Percentiles rank a stretch among this genome's conserved stretches.
Conservation (phyloP, 2,888 invertebrate genomes). For the Coremacera marginata region DNA sequence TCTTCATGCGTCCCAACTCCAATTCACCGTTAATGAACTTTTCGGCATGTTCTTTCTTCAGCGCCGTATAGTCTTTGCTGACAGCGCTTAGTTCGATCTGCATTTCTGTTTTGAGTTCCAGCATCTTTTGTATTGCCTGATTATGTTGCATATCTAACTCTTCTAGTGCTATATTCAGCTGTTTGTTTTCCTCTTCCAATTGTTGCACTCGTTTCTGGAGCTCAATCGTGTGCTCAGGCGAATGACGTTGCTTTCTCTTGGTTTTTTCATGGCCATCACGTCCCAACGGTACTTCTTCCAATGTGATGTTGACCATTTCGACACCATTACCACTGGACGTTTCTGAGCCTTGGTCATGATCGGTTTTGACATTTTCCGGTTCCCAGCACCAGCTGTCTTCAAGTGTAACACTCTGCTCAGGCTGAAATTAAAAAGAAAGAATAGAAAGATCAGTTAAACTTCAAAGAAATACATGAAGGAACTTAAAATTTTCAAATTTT, state of each 20-base stretch:
- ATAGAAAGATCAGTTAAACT: background rate
- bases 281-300: constrained; percentile 53
- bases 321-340: constrained; percentile 53
- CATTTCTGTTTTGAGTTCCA: constrained; percentile 72
- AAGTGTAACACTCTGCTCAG: constrained; percentile 56
- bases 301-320: constrained; percentile 57
- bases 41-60: constrained; percentile 54
- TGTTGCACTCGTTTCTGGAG: constrained; percentile 70
- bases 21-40: constrained; percentile 57
- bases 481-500: no score
- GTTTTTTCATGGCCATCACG: constrained; percentile 1
- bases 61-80: constrained; percentile 66
- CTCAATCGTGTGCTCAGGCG: constrained; percentile 42
- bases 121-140: constrained; percentile 75
- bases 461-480: no score
- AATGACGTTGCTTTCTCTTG: constrained; percentile 50
- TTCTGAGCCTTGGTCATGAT: constrained; percentile 54
- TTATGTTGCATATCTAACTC: constrained; percentile 82
- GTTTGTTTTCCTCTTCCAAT: constrained; percentile 69
- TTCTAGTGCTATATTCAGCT: constrained; percentile 73
- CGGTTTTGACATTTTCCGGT: constrained; percentile 61
- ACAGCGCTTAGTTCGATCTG: constrained; percentile 72
- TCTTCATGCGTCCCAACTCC: constrained; percentile 54
- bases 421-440: constrained; percentile 48
- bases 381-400: constrained; percentile 70